phyloP scores from a whole-genome alignment of 2,113 vertebrate species.

The Archocentrus centrarchus region DNA sequence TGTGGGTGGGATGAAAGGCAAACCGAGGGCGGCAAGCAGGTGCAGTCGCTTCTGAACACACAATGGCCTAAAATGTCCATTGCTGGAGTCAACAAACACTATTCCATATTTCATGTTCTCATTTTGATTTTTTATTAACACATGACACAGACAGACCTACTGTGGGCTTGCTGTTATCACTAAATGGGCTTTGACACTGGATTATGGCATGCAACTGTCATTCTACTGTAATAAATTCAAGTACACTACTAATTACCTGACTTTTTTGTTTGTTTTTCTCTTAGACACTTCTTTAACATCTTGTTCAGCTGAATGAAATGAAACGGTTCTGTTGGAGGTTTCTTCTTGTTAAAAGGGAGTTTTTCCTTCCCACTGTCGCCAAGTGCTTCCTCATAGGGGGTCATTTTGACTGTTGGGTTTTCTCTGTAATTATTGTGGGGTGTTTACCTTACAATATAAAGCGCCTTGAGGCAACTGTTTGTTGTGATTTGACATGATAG shows the following conservation, averaged over 20 bases:
- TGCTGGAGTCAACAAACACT: neutral
- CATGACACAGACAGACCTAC: neutral
- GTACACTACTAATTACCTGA: neutral
- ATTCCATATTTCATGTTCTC: slow-evolving; percentile 5
- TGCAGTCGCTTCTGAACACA: slow-evolving; percentile 12
- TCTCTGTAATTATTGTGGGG: too few species aligned
- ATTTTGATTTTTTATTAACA: neutral
- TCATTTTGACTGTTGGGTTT: too few species aligned
- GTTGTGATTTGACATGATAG: too few species aligned
- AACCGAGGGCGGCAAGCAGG: slow-evolving; percentile 21
- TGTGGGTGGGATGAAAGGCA: slow-evolving; percentile 17
- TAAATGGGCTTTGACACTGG: neutral
- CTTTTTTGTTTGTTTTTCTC: neutral
- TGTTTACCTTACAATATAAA: too few species aligned
- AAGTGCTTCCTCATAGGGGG: too few species aligned
- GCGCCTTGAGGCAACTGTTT: too few species aligned
- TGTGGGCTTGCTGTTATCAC: neutral
- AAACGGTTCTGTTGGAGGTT: too few species aligned
- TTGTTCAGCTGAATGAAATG: neutral
- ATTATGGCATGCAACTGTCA: neutral
- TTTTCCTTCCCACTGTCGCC: too few species aligned
- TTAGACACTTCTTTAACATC: neutral
- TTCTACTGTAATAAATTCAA: neutral
- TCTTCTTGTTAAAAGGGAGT: too few species aligned
- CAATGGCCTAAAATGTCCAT: neutral